Evolutionary conservation across 2,888 invertebrate species (phyloP).

Genomic region (Scelioninae gen. 1): DNA sequence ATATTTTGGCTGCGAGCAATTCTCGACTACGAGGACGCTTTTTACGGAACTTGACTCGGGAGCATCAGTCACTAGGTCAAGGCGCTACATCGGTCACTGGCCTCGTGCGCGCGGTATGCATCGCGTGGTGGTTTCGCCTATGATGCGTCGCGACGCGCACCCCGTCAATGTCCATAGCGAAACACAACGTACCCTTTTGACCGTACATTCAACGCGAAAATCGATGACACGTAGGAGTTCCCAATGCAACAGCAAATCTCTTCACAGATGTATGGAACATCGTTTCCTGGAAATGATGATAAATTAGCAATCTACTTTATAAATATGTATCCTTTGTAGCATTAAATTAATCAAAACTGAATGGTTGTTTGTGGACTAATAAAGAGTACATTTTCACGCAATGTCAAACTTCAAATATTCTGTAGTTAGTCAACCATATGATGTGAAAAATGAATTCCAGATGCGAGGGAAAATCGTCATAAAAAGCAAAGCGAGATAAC

Average conservation of each 20-base stretch:
- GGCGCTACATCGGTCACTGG: slow-evolving; percentile 71
- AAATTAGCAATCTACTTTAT: not conserved
- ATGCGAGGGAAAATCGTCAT: not conserved
- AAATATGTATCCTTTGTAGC: too few relatives aligned
- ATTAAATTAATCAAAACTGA: too few relatives aligned
- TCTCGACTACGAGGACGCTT: slow-evolving; percentile 43
- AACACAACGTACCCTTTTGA: slow-evolving; percentile 30
- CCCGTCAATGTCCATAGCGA: slow-evolving; percentile 36
- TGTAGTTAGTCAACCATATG: slow-evolving; percentile 26
- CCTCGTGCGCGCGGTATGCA: slow-evolving; percentile 61
- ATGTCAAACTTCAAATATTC: too few relatives aligned
- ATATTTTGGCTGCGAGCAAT: slow-evolving; percentile 28
- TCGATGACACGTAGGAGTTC: slow-evolving; percentile 17
- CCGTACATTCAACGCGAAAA: slow-evolving; percentile 25
- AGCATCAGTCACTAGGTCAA: slow-evolving; percentile 71
- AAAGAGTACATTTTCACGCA: too few relatives aligned
- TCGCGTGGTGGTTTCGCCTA: slow-evolving; percentile 62
- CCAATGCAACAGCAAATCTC: not conserved
- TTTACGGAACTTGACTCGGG: slow-evolving; percentile 66
- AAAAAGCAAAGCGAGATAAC: slow-evolving; percentile 21
- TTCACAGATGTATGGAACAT: not conserved
- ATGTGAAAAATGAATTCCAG: too few relatives aligned
- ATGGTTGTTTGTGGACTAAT: too few relatives aligned
- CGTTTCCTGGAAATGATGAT: not conserved
- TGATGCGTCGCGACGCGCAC: slow-evolving; percentile 52